Base-by-base conservation (phyloP, 2,888 invertebrate species). In the Sesamia inferens region DNA sequence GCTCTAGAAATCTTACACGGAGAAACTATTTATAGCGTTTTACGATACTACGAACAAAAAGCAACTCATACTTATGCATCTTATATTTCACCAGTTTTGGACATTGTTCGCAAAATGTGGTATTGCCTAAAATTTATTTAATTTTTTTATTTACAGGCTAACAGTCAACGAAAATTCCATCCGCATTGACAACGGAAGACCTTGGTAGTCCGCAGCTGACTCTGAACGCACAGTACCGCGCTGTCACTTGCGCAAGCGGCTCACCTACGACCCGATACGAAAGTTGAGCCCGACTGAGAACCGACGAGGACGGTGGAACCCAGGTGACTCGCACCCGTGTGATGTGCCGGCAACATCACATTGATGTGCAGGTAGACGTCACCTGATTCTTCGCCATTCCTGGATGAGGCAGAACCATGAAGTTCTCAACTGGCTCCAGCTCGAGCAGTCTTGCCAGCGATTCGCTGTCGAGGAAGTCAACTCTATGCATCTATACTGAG, bases 391-490 rank as follows among this genome's bases (percentile, higher is more conserved):
- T 70, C 69, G 66, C 85, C 71, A 74, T 81, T 76, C 74, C 90
- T 92, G 90, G 83, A 92, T 92, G 92, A 90, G 85, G 83, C 72
- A 65, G 87, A 85, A 94, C 80, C 87, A 96, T 97, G 97, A 97
- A 97, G 96, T 97, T 97, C 93, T 97, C 97, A 83, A 97, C 97
- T 85, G 97, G 97, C 59, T 97, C 97, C 83, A 96, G 97, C 88
- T 97, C 97, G 82, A 97, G 97, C 92, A 97, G 97, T 92, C 96
- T 97, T 89, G 96, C 97, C 90, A 97, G 97, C 90, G 97, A 97
- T 89, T 97, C 96, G 88, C 93, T 96, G 90, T 97, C 97, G 85
- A 97, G 97, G 89, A 97, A 97, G 88, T 97, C 97, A 62, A 97
- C 97, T 78, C 95, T 97, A 78, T 97, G 97, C 87, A 97, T 97